Percentiles rank a stretch among this genome's conserved stretches.
Evolutionary conservation across 2,888 invertebrate genomes (phyloP).

Genomic region (Stegophylla sp.): DNA sequence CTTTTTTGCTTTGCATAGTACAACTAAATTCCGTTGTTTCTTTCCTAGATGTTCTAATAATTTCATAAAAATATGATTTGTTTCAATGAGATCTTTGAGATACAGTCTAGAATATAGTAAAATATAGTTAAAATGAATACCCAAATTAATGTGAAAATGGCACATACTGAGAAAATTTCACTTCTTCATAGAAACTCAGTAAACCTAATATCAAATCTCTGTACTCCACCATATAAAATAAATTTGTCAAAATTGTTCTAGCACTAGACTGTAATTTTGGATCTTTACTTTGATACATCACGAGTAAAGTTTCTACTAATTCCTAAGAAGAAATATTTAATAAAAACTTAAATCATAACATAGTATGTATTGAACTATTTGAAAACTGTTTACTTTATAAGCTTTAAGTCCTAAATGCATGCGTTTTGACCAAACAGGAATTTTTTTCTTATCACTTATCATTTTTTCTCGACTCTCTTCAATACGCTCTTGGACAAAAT

Average conservation of each 20-base stretch:
- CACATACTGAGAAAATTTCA: constrained; percentile 82
- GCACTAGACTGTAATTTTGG: constrained; percentile 77
- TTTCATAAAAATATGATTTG: constrained; percentile 88
- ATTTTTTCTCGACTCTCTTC: constrained; percentile 86
- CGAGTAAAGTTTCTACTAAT: constrained; percentile 80
- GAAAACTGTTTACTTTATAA: constrained; percentile 67
- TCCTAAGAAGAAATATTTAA: constrained; percentile 69
- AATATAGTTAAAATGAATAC: constrained; percentile 50
- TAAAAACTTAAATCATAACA: background rate
- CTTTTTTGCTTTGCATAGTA: constrained; percentile 71
- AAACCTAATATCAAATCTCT: constrained; percentile 80
- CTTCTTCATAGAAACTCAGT: constrained; percentile 74
- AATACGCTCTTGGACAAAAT: constrained; percentile 92
- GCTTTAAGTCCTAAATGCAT: constrained; percentile 83
- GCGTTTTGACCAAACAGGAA: constrained; percentile 80
- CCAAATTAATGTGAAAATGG: background rate
- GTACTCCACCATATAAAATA: constrained; percentile 93
- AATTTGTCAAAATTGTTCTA: constrained; percentile 85
- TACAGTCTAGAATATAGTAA: constrained; percentile 71
- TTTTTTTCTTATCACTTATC: constrained; percentile 83
- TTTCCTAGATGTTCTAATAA: constrained; percentile 77
- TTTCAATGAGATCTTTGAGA: constrained; percentile 86
- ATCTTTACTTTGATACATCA: constrained; percentile 81
- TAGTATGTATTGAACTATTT: background rate
- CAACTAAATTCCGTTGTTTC: constrained; percentile 71